Evolutionary conservation across 2,888 invertebrate genomes (phyloP).

Genomic region (Mesoligia furuncula): DNA sequence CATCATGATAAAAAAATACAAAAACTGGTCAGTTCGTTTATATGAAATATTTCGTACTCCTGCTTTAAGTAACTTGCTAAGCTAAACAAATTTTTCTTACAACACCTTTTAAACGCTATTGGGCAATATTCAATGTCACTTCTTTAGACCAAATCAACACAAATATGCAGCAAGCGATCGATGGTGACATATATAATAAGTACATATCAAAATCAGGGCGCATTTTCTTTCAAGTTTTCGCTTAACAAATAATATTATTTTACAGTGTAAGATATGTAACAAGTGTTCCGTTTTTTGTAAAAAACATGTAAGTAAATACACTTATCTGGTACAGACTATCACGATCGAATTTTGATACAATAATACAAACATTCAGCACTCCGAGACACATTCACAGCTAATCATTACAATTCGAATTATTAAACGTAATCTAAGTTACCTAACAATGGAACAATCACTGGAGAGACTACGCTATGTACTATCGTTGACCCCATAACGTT

Average conservation of each 20-base stretch:
- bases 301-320: constrained; percentile 84
- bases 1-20: constrained; percentile 2
- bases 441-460: constrained; percentile 76
- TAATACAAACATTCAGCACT: constrained; percentile 60
- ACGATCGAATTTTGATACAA: constrained; percentile 68
- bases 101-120: constrained; percentile 41
- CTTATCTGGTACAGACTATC: constrained; percentile 78
- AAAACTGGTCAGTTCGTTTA: constrained; percentile 41
- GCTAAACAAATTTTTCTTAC: constrained; percentile 45
- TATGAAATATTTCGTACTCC: constrained; percentile 51
- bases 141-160: constrained; percentile 21
- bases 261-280: constrained; percentile 89
- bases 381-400: constrained; percentile 73
- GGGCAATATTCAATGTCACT: constrained; percentile 40
- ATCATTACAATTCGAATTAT: constrained; percentile 72
- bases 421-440: constrained; percentile 65
- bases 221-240: constrained; percentile 34
- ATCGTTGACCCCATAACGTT: constrained; percentile 73
- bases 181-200: constrained; percentile 17
- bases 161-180: constrained; percentile 11
- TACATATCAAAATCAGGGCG: constrained; percentile 33
- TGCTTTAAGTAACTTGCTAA: constrained; percentile 50
- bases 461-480: constrained; percentile 69
- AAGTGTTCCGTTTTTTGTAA: constrained; percentile 80
- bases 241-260: constrained; percentile 73